phyloP scores from a whole-genome alignment of 1,140 invertebrate species.

The Panulirus ornatus region DNA sequence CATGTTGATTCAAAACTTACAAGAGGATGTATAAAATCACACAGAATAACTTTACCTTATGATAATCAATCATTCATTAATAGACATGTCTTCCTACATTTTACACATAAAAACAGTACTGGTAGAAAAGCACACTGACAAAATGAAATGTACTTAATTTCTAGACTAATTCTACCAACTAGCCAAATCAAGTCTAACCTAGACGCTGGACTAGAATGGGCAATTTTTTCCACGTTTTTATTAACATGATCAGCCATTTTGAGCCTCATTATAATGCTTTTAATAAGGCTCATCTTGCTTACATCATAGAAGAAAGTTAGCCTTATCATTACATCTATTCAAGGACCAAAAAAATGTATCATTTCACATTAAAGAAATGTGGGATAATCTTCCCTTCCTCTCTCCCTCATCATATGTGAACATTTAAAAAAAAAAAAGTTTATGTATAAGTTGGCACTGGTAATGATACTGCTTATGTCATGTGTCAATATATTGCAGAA shows the following conservation, averaged over 20 bases:
- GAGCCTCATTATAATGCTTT: constrained; percentile 17
- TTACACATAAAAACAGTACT: constrained; percentile 69
- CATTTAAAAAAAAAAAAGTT: constrained; percentile 15
- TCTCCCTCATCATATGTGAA: constrained; percentile 9
- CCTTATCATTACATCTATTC: constrained; percentile 28
- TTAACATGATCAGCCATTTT: constrained; percentile 19
- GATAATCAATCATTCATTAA: constrained; percentile 48
- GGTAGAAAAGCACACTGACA: constrained; percentile 72
- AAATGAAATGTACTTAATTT: constrained; percentile 56
- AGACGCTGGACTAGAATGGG: constrained; percentile 67
- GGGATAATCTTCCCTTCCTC: constrained; percentile 33
- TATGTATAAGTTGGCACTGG: constrained; percentile 42
- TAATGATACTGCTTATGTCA: constrained; percentile 49
- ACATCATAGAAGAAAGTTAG: constrained; percentile 28
- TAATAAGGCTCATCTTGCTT: constrained; percentile 42
- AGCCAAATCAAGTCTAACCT: constrained; percentile 65
- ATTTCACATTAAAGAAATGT: constrained; percentile 17
- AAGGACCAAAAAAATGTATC: constrained; percentile 23
- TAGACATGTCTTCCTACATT: constrained; percentile 55
- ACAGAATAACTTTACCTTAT: constrained; percentile 25
- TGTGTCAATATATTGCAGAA: constrained; percentile 15
- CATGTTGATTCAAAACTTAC: constrained; percentile 32
- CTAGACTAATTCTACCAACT: constrained; percentile 60
- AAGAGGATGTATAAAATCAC: constrained; percentile 48
- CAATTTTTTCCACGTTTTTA: constrained; percentile 57